phyloP scores from a whole-genome alignment of 2,888 invertebrate species.

The Endomychus coccineus region DNA sequence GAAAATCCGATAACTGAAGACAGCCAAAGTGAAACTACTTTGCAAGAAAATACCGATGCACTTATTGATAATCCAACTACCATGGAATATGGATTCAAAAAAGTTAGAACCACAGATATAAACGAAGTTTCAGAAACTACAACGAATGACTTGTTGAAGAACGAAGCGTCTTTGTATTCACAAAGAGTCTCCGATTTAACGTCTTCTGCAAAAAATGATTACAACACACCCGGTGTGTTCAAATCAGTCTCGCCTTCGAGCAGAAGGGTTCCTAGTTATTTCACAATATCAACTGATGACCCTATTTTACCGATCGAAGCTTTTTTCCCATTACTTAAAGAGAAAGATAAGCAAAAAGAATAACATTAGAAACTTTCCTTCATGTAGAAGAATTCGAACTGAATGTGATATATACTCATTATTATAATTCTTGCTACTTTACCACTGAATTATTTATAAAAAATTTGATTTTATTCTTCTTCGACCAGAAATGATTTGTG shows the following conservation, averaged over 20 bases:
- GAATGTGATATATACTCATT: no score
- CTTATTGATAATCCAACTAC: no score
- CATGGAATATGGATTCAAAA: constrained; percentile 18
- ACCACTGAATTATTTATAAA: no score
- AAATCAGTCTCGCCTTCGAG: constrained; percentile 58
- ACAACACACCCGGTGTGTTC: constrained; percentile 63
- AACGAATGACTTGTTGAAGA: constrained; percentile 23
- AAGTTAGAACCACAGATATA: constrained; percentile 19
- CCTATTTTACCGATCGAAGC: constrained; percentile 75
- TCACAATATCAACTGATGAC: constrained; percentile 70
- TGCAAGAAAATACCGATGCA: no score
- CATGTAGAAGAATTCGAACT: no score
- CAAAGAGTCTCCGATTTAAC: constrained; percentile 67
- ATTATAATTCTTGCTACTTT: no score
- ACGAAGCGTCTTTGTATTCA: constrained; percentile 50
- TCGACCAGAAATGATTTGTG: no score
- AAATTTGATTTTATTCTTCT: no score
- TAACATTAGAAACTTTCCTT: no score
- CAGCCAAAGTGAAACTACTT: no score
- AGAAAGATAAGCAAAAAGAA: constrained; percentile 16
- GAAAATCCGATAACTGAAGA: no score
- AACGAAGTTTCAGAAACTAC: constrained; percentile 18
- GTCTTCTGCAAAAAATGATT: constrained; percentile 63
- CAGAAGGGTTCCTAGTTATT: constrained; percentile 59
- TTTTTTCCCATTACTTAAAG: constrained; percentile 65